Base-by-base conservation (phyloP, 2,113 vertebrate genomes). In the Meriones unguiculatus region DNA sequence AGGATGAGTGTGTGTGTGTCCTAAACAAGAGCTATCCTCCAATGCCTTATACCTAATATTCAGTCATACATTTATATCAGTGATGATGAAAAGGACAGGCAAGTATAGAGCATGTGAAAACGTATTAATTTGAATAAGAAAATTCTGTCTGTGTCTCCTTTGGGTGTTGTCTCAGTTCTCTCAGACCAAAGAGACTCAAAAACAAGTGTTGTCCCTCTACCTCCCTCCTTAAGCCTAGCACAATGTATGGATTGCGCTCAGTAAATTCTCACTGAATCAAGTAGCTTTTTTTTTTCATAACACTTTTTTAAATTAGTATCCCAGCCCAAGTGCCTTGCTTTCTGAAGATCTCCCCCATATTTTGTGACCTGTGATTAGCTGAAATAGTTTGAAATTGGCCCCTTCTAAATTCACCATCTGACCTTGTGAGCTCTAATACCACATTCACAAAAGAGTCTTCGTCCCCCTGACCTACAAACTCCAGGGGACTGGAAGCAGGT, bases 361-460 rank as follows among this genome's bases (percentile, higher is more conserved):
- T 90, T 95, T 76, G 59, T 62, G 30, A n/a, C 0, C 0, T 80
- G 38, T 52, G 80, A 67, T 20, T 73, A 32, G 30, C 32, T 67
- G 12, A 77, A 90, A 94, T 54, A 82, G 69, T 32, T 50, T 89
- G 76, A 94, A 67, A 86, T 76, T 41, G 92, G 28, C 17, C 35
- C n/a, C 14, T 5, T 90, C 13, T 82, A 30, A 77, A 69, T 69
- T 7, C 35, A n/a, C 72, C 6, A 65, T 90, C 35, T 62, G 73
- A 90, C 18, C 3, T 41, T 28, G 62, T 35, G 77, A 87, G 10
- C 3, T 75, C 28, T 69, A 54, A 89, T 75, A 65, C 90, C 73
- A 11, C 35, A 77, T 89, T 57, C 62, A 41, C 62, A 46, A 25
- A 8, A 12, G 18, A 70, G 35, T 82, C 0, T 75, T 59, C 11